Evolutionary conservation across 23 tunicate genomes (phyloP).

Genomic region (Clavelina lepadiformis): DNA sequence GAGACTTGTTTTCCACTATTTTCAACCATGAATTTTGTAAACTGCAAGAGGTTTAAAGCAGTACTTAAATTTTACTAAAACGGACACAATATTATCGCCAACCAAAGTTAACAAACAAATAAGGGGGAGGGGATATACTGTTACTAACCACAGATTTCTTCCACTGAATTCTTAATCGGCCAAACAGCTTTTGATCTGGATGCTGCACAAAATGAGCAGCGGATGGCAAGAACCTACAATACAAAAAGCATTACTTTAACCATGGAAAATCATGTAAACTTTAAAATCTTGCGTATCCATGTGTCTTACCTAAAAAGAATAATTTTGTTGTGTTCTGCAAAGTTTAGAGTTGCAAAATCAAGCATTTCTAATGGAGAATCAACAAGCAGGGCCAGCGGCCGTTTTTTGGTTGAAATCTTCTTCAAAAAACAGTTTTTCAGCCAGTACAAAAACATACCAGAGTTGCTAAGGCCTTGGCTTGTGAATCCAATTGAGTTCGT

Average conservation of each 20-base stretch:
- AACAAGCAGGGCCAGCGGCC: slow-evolving; percentile 36
- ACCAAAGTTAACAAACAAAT: too few species aligned
- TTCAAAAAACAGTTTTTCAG: slow-evolving; percentile 22
- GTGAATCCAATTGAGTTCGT: neutral
- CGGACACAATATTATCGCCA: too few species aligned
- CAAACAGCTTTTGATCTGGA: slow-evolving; percentile 59
- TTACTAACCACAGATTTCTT: slow-evolving; percentile 44
- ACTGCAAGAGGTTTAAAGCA: slow-evolving; percentile 3
- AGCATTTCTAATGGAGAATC: slow-evolving; percentile 35
- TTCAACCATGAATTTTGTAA: slow-evolving; percentile 31
- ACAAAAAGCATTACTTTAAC: too few species aligned
- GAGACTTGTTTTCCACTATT: neutral
- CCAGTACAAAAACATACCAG: slow-evolving; percentile 32
- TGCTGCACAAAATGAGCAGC: slow-evolving; percentile 61
- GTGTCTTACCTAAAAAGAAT: slow-evolving; percentile 27
- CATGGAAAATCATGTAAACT: too few species aligned
- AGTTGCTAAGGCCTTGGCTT: slow-evolving; percentile 16
- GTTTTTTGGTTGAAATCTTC: slow-evolving; percentile 17
- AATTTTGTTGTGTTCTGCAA: slow-evolving; percentile 33
- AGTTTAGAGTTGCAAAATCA: slow-evolving; percentile 19
- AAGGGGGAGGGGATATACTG: too few species aligned
- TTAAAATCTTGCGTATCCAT: neutral
- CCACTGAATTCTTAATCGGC: slow-evolving; percentile 55
- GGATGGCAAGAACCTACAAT: slow-evolving; percentile 35
- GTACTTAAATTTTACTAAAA: neutral